Evolutionary conservation across 2,113 vertebrate species (phyloP).

Genomic region (Acanthochromis polyacanthus): DNA sequence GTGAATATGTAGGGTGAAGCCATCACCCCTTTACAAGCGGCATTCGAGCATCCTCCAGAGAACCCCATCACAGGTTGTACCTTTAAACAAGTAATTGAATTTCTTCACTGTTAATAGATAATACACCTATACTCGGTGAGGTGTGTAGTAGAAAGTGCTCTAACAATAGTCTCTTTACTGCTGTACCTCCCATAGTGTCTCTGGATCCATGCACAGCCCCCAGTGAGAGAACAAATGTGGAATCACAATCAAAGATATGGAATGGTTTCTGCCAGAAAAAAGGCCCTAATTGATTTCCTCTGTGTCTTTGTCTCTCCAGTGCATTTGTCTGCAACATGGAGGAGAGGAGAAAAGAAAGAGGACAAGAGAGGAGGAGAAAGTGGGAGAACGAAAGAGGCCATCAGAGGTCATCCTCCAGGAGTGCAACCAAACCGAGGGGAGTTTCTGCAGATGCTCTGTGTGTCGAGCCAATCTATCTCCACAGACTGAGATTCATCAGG

Average conservation of each 20-base stretch:
- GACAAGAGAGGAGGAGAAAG: conserved; percentile 2
- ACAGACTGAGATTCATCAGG: conserved; percentile 45
- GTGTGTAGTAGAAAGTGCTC: conserved; percentile 9
- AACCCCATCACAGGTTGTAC: conserved; percentile 16
- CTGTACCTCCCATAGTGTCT: conserved; percentile 29
- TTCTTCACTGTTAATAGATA: conserved; percentile 14
- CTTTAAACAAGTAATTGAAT: conserved; percentile 4
- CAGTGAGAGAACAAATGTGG: conserved; percentile 56
- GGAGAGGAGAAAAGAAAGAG: conserved; percentile 17
- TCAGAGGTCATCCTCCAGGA: conserved; percentile 49
- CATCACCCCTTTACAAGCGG: not conserved
- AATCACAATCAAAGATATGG: conserved; percentile 55
- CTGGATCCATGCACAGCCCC: conserved; percentile 53
- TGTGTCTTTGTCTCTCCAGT: conserved; percentile 56
- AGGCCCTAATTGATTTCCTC: conserved; percentile 74
- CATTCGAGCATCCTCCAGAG: not conserved
- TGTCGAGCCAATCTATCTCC: conserved; percentile 54
- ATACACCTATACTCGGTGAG: conserved; percentile 16
- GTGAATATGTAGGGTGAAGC: not conserved
- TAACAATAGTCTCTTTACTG: conserved; percentile 55
- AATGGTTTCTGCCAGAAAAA: conserved; percentile 51
- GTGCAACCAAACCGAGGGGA: conserved; percentile 25
- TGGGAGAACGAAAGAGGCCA: conserved; percentile 33
- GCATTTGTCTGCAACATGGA: conserved; percentile 31
- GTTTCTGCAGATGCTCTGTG: conserved; percentile 40